phyloP scores from a whole-genome alignment of 2,888 invertebrate species.

The Boloria euphrosyne region DNA sequence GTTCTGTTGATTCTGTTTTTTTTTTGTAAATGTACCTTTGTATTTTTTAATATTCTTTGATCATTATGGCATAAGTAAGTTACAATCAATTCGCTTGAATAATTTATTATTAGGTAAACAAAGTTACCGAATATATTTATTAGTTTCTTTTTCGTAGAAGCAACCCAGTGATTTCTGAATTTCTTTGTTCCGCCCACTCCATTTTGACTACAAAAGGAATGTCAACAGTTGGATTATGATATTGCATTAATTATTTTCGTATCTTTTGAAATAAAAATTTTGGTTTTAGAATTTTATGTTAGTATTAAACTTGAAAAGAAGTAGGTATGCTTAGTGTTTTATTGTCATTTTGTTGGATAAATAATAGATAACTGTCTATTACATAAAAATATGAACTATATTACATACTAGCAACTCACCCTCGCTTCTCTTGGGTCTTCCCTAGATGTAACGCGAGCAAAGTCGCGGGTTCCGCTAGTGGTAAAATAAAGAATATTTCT shows the following conservation, averaged over 20 bases:
- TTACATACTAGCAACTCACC: too few relatives aligned
- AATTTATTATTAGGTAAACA: not conserved
- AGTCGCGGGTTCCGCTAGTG: too few relatives aligned
- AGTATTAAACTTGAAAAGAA: not conserved
- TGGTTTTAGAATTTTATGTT: not conserved
- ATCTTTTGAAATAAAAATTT: conserved; percentile 1
- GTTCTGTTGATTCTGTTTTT: too few relatives aligned
- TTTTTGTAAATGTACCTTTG: too few relatives aligned
- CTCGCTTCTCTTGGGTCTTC: too few relatives aligned
- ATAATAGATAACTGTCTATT: too few relatives aligned
- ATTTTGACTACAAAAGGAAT: conserved; percentile 16
- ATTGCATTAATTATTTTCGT: conserved; percentile 7
- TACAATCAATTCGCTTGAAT: too few relatives aligned
- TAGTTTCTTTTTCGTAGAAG: conserved; percentile 7
- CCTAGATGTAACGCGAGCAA: too few relatives aligned
- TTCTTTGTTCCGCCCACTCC: conserved; percentile 19
- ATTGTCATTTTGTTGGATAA: not conserved
- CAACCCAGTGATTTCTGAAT: conserved; percentile 4
- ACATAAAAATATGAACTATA: too few relatives aligned
- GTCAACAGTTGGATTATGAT: conserved; percentile 11
- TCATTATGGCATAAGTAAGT: too few relatives aligned
- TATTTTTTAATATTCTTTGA: too few relatives aligned
- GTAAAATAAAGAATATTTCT: too few relatives aligned
- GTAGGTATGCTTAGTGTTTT: not conserved
- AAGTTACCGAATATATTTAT: conserved; percentile 7